A percentile compares a stretch with the other conserved stretches of the same genome.
Conservation (phyloP, 2,113 vertebrate species). For the Centropristis striata region DNA sequence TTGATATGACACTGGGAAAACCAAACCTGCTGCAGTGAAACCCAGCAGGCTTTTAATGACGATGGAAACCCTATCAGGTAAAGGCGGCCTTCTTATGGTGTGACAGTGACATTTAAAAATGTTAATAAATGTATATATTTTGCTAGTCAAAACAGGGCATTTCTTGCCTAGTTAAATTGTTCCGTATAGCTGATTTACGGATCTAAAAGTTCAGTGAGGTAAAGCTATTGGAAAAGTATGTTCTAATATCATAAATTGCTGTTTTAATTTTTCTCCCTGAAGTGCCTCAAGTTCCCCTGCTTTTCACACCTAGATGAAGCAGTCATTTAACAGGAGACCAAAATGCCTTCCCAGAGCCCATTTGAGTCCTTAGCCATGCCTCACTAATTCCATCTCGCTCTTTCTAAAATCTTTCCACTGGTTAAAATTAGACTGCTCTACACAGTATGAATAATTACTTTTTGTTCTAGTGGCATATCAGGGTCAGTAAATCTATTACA, state of each 20-base stretch:
- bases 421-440: constrained; percentile 84
- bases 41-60: constrained; percentile 25
- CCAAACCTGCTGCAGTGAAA: constrained; percentile 39
- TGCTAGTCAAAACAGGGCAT: constrained; percentile 19
- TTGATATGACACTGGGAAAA: constrained; percentile 69
- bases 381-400: constrained; percentile 81
- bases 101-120: constrained; percentile 57
- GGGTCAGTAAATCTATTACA: constrained; percentile 88
- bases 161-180: constrained; percentile 2
- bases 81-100: constrained; percentile 46
- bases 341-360: constrained; percentile 73
- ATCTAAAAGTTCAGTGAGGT: constrained; percentile 43
- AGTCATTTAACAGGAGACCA: constrained; percentile 78
- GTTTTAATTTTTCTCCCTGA: constrained; percentile 62
- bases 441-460: constrained; percentile 86
- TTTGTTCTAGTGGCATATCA: constrained; percentile 86
- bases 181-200: neutral
- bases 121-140: constrained; percentile 28
- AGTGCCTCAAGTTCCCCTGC: constrained; percentile 38
- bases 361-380: constrained; percentile 82
- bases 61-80: constrained; percentile 50
- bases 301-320: constrained; percentile 79
- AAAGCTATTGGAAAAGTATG: constrained; percentile 55
- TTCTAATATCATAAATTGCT: constrained; percentile 54
- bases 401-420: constrained; percentile 82